Conservation (phyloP, 2,113 vertebrate genomes). For the Oreochromis niloticus region DNA sequence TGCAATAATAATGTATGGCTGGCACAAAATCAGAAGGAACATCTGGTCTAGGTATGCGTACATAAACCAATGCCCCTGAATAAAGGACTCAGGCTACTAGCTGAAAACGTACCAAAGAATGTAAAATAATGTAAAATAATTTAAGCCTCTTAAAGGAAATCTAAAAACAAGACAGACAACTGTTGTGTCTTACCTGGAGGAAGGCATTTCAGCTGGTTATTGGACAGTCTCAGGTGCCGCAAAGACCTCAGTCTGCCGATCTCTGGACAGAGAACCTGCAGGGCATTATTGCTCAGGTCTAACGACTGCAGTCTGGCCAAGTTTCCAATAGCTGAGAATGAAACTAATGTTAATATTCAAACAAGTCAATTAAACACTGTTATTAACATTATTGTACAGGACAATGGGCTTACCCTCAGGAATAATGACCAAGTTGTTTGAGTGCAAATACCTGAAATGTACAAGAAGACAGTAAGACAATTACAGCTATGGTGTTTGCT, state of each 20-base stretch:
- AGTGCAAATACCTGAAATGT: slow-evolving; percentile 87
- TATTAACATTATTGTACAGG: background rate
- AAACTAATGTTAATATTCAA: background rate
- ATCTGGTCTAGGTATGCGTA: background rate
- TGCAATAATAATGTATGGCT: background rate
- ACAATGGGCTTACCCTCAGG: slow-evolving; percentile 82
- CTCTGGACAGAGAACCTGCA: slow-evolving; percentile 91
- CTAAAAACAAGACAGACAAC: background rate
- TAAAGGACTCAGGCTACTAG: background rate
- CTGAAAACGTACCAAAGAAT: background rate
- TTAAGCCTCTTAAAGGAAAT: fast-evolving
- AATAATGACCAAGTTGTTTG: slow-evolving; percentile 94
- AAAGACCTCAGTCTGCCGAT: slow-evolving; percentile 88
- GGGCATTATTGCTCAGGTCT: slow-evolving; percentile 92
- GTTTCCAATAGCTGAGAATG: slow-evolving; percentile 83
- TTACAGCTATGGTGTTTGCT: background rate
- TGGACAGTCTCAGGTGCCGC: slow-evolving; percentile 88
- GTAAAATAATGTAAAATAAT: background rate
- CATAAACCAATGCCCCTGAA: background rate
- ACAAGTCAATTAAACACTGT: background rate
- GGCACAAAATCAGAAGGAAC: background rate
- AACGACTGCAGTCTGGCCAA: slow-evolving; percentile 88
- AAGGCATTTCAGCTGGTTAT: slow-evolving; percentile 88
- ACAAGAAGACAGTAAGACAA: background rate
- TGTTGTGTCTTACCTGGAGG: slow-evolving; percentile 57